These are phyloP conservation scores for Pseudobourletiella spinata DNA, from an alignment of 1,140 invertebrate species.

Conservation along the genomic window DNA sequence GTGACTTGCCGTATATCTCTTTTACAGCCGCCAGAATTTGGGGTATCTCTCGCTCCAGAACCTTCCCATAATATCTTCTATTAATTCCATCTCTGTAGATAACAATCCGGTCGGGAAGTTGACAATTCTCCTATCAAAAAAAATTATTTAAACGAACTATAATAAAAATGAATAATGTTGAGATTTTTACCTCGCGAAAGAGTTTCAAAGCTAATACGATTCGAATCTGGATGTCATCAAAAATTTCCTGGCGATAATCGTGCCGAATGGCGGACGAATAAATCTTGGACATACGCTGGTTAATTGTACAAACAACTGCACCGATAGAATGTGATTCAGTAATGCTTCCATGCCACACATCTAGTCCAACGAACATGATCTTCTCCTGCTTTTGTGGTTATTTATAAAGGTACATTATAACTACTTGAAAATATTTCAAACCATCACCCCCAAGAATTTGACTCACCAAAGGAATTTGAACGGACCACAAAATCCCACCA, in stretches of 20 bases:
- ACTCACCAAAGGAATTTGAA: slow-evolving; percentile 66
- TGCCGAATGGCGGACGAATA: slow-evolving; percentile 62
- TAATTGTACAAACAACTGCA: slow-evolving; percentile 61
- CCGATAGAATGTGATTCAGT: slow-evolving; percentile 68
- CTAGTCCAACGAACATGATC: slow-evolving; percentile 81
- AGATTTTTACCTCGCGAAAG: background rate
- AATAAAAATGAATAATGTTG: too few relatives aligned
- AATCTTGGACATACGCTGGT: slow-evolving; percentile 53
- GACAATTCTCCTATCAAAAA: slow-evolving; percentile 49
- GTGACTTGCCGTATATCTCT: slow-evolving; percentile 45
- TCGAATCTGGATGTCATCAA: slow-evolving; percentile 61
- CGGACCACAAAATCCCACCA: slow-evolving; percentile 79
- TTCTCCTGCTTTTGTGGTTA: slow-evolving; percentile 39
- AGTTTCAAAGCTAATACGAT: slow-evolving; percentile 55
- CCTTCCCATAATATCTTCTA: slow-evolving; percentile 66
- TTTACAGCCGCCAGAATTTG: background rate
- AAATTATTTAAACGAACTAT: too few relatives aligned
- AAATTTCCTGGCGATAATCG: slow-evolving; percentile 59
- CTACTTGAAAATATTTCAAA: background rate
- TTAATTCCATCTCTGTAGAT: slow-evolving; percentile 86
- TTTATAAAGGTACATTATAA: slow-evolving; percentile 2
- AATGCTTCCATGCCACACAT: slow-evolving; percentile 52
- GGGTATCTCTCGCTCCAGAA: slow-evolving; percentile 43
- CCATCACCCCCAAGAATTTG: background rate
- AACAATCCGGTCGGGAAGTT: slow-evolving; percentile 65